Conservation (phyloP, 2,113 vertebrate species). For the Alligator mississippiensis region DNA sequence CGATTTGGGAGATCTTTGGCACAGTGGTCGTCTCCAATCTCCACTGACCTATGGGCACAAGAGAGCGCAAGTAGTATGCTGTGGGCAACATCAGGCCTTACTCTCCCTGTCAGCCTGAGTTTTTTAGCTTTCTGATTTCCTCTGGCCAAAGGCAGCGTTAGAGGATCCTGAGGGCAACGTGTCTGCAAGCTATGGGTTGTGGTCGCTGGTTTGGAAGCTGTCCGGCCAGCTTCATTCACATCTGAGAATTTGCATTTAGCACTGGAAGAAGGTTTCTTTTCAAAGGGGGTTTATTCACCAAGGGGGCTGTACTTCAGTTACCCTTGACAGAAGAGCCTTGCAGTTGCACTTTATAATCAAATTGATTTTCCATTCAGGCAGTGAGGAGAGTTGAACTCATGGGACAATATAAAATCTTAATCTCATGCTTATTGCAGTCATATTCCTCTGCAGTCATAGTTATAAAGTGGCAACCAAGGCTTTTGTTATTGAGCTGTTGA, state of each 20-base stretch:
- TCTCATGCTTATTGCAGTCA: background rate
- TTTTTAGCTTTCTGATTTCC: too few species aligned
- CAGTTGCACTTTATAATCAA: background rate
- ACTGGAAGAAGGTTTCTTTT: background rate
- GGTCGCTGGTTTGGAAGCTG: background rate
- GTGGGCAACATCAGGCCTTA: too few species aligned
- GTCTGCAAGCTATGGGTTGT: too few species aligned
- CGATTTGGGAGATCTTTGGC: background rate
- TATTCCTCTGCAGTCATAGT: background rate
- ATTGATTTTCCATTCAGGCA: background rate
- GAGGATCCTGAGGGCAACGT: too few species aligned
- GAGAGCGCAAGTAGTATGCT: too few species aligned
- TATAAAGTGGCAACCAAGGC: background rate
- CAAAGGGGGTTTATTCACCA: background rate
- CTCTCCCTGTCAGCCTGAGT: too few species aligned
- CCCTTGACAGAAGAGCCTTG: background rate
- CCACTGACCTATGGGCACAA: too few species aligned
- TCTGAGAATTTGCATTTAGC: background rate
- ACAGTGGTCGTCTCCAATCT: too few species aligned
- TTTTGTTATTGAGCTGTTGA: background rate
- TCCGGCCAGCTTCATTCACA: accelerated
- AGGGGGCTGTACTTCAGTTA: background rate
- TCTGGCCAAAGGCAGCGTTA: too few species aligned
- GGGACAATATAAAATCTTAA: accelerated
- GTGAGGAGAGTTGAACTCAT: background rate